Base-by-base conservation (phyloP, 2,113 vertebrate species). In the Hippocampus mohnikei region DNA sequence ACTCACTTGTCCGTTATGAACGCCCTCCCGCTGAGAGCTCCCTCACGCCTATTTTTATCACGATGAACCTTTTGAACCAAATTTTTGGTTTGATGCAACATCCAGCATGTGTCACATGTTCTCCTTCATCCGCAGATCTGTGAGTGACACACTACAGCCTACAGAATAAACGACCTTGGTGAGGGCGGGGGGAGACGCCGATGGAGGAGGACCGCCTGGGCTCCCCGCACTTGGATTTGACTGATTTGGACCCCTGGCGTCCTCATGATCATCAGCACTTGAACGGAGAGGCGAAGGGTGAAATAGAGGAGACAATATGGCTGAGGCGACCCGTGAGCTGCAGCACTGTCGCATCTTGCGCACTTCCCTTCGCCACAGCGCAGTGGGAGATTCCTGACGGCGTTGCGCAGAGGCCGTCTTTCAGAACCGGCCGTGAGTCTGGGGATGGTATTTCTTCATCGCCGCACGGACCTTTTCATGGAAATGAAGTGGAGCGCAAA, bases 331-430 rank as follows among this genome's bases (percentile, higher is more conserved):
- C 84, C 48, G 33, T 90, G 71, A 71, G 66, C 59, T 70, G 81
- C 11, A 76, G 79, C 65, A 68, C 63, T 8, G 58, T 33, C 41
- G 63, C 77, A 41, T 8, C 81, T 20, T 56, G 62, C 20, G 60
- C 64, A 3, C 70, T 92, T 2, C 87, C 81, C 50, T 84, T 80
- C 8, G 90, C 89, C n/a, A 88, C 85, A 2, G 92, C 91, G 44
- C 84, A 87, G 69, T 93, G 92, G 92, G 88, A 92, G 66, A 72
- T 87, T 79, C 88, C 85, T 0, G 66, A 76, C 3, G 33, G 74
- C 11, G 33, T 74, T 1, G 8, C 59, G 8, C 87, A 84, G 48
- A 76, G 20, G 20, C 62, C 71, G 13, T 65, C 53, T 3, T 25
- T 74, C 10, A 7, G 69, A 62, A 84, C 66, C 16, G 86, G 80